phyloP scores from a whole-genome alignment of 2,888 invertebrate species.

The Melipona bicolor region DNA sequence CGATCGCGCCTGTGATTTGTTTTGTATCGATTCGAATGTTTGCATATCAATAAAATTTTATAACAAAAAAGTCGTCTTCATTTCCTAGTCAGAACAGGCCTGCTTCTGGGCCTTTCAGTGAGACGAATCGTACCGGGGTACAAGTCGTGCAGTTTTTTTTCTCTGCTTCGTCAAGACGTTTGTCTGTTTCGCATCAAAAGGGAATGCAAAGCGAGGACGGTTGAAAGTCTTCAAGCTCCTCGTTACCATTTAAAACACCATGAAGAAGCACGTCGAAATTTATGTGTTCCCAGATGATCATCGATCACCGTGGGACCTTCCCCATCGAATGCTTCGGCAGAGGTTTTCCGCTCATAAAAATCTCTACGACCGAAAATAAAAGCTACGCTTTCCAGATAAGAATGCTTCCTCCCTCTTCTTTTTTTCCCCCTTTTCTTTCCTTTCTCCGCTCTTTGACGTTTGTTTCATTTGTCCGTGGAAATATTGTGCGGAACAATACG shows the following conservation, averaged over 20 bases:
- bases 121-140: too few species aligned
- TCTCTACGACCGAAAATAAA: constrained; percentile 49
- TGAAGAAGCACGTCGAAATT: constrained; percentile 53
- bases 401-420: background rate
- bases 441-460: background rate
- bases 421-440: too few species aligned
- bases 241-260: constrained; percentile 59
- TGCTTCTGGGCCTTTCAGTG: too few species aligned
- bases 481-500: background rate
- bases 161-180: too few species aligned
- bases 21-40: too few species aligned
- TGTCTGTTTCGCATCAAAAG: too few species aligned
- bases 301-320: constrained; percentile 61
- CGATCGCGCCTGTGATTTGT: too few species aligned
- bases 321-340: constrained; percentile 32
- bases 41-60: too few species aligned
- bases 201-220: constrained; percentile 23
- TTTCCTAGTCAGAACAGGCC: too few species aligned
- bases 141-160: too few species aligned
- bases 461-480: background rate
- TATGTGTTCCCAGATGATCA: constrained; percentile 64
- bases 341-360: constrained; percentile 51
- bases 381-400: constrained; percentile 35
- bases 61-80: too few species aligned
- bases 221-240: constrained; percentile 20